These are phyloP conservation scores for Catocala fraxini DNA, from an alignment of 2,888 invertebrate species.

Conservation along the genomic window DNA sequence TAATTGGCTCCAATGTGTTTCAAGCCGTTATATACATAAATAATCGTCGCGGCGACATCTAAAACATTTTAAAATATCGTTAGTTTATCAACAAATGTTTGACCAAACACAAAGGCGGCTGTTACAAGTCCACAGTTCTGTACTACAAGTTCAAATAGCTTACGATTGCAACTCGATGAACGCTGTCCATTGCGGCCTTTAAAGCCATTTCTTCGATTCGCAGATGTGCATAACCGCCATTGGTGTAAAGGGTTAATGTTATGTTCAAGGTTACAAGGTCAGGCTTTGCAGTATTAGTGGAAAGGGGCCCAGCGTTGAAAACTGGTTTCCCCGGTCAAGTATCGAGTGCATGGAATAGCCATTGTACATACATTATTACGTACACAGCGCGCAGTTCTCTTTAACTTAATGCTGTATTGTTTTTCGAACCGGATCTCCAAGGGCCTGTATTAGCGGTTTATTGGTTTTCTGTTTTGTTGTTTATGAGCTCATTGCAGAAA, in stretches of 20 bases:
- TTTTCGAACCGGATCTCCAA: constrained; percentile 49
- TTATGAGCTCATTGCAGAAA: constrained; percentile 15
- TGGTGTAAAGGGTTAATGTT: constrained; percentile 24
- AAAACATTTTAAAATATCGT: constrained; percentile 1
- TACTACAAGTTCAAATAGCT: constrained; percentile 7
- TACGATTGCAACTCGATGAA: constrained; percentile 16
- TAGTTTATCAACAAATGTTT: constrained; percentile 21
- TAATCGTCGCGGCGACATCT: no score
- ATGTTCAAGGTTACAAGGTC: constrained; percentile 46
- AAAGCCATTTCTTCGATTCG: constrained; percentile 26
- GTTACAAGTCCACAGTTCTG: constrained; percentile 10
- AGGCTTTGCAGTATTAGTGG: constrained; percentile 19
- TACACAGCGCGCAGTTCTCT: constrained; percentile 47
- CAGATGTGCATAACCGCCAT: constrained; percentile 24
- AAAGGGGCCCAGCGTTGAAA: constrained; percentile 51
- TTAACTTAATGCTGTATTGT: constrained; percentile 57
- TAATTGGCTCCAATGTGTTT: constrained; percentile 21
- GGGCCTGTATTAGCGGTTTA: constrained; percentile 34
- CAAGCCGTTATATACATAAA: no score
- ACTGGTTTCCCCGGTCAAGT: constrained; percentile 66
- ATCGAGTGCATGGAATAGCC: constrained; percentile 52
- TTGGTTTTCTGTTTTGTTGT: constrained; percentile 36
- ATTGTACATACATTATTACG: constrained; percentile 57
- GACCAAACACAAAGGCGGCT: constrained; percentile 18
- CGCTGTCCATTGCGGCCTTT: constrained; percentile 47